Conservation (phyloP, 2,888 invertebrate species). For the Diloba caeruleocephala region DNA sequence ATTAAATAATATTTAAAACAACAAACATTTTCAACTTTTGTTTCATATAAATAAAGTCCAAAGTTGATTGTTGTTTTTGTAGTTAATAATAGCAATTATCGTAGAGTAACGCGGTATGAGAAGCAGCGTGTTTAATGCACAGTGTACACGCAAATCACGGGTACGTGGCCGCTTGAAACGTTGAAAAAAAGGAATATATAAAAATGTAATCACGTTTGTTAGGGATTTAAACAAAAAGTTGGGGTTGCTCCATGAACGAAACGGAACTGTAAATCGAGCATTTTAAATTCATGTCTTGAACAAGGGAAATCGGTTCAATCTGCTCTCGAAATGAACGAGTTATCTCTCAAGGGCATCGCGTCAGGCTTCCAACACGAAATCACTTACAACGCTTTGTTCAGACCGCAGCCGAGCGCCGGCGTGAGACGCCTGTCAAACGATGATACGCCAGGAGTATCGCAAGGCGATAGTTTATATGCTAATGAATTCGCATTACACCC, state of each 20-base stretch:
- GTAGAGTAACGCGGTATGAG: conserved; percentile 61
- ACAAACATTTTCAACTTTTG: conserved; percentile 21
- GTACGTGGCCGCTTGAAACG: conserved; percentile 49
- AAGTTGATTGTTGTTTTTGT: conserved; percentile 37
- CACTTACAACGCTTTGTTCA: conserved; percentile 63
- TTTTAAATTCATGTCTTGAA: conserved; percentile 73
- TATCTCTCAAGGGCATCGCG: conserved; percentile 68
- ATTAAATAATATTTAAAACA: conserved; percentile 55
- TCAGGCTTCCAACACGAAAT: conserved; percentile 66
- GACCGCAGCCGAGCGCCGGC: conserved; percentile 32
- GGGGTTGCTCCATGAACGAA: conserved; percentile 55
- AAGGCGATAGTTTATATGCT: conserved; percentile 47
- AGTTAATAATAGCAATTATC: conserved; percentile 70
- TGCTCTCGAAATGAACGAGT: conserved; percentile 67
- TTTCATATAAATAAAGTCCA: conserved; percentile 56
- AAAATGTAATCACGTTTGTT: conserved; percentile 66
- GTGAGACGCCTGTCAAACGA: conserved; percentile 46
- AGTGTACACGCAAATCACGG: conserved; percentile 66
- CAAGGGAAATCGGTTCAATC: conserved; percentile 64
- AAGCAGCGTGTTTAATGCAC: conserved; percentile 68
- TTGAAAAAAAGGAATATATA: conserved; percentile 61
- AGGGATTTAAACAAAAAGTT: conserved; percentile 59
- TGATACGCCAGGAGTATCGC: conserved; percentile 45
- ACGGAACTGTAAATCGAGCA: conserved; percentile 64
- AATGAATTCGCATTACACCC: conserved; percentile 43